phyloP scores from a whole-genome alignment of 2,888 invertebrate genomes.

The Pardosa pseudoannulata region DNA sequence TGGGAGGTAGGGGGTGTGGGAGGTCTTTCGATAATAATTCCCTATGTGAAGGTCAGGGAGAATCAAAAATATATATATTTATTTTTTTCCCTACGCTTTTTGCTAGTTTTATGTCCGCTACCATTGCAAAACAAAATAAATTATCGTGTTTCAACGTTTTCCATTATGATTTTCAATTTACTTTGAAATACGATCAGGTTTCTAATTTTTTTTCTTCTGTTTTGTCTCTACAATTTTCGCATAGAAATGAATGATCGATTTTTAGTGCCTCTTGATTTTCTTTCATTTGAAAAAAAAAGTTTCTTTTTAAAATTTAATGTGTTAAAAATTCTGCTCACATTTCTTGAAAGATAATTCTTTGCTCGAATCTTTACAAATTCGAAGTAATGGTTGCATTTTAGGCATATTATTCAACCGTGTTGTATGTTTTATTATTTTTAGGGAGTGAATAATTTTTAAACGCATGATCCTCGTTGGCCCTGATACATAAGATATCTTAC shows the following conservation, averaged over 20 bases:
- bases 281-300: no score
- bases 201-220: neutral
- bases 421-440: no score
- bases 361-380: no score
- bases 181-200: constrained; percentile 17
- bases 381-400: no score
- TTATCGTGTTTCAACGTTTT: constrained; percentile 13
- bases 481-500: no score
- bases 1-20: constrained; percentile 6
- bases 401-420: no score
- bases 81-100: no score
- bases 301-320: no score
- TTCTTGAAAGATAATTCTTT: no score
- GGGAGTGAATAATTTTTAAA: no score
- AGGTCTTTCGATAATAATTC: constrained; percentile 46
- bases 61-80: neutral
- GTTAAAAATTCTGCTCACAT: no score
- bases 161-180: constrained; percentile 20
- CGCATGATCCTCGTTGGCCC: no score
- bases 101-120: neutral
- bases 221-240: neutral
- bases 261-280: neutral
- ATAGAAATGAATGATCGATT: constrained; percentile 8
- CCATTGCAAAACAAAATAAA: constrained; percentile 14
- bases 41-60: constrained; percentile 52